These are phyloP conservation scores for Myanophis thanlyinensis DNA, from an alignment of 2,113 vertebrate genomes.

Conservation along the genomic window DNA sequence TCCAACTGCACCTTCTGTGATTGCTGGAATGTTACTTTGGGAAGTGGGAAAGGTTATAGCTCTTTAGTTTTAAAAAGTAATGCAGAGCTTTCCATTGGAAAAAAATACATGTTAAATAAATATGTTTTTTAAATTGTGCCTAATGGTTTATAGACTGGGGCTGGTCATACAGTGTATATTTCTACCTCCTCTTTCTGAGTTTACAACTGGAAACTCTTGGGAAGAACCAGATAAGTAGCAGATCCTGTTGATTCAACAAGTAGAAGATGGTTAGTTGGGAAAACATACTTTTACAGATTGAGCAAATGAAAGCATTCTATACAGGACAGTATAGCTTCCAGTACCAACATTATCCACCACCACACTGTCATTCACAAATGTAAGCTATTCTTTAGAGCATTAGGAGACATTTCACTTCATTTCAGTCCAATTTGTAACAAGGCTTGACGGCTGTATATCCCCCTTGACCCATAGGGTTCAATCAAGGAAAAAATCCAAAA, in stretches of 20 bases:
- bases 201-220: neutral
- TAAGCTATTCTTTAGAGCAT: neutral
- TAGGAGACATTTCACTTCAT: too few relatives aligned
- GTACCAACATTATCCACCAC: neutral
- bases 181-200: neutral
- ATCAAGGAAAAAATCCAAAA: too few relatives aligned
- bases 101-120: conserved; percentile 67
- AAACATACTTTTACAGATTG: neutral
- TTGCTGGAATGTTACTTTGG: neutral
- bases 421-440: too few relatives aligned
- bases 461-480: too few relatives aligned
- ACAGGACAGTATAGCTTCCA: neutral
- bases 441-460: too few relatives aligned
- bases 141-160: conserved; percentile 47
- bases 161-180: conserved; percentile 19
- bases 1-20: neutral
- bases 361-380: neutral
- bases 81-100: conserved; percentile 23
- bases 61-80: conserved; percentile 51
- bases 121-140: conserved; percentile 62
- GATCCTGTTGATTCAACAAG: neutral
- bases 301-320: neutral
- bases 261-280: neutral
- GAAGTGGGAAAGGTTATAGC: neutral
- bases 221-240: neutral